Conservation (phyloP, 2,888 invertebrate genomes). For the Nephrotoma flavescens region DNA sequence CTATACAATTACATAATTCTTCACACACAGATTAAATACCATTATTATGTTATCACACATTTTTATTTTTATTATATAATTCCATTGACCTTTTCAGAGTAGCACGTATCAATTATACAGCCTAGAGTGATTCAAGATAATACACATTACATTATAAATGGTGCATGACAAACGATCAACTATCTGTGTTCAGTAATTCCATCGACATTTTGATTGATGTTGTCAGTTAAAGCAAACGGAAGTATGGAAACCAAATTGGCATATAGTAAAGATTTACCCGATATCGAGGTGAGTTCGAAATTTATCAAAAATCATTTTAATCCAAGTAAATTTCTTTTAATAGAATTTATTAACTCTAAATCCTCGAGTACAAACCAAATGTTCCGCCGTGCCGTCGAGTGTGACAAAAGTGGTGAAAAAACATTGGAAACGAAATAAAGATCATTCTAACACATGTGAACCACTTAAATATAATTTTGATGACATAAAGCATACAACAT, state of each 20-base stretch:
- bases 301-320: neutral
- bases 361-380: slow-evolving; percentile 62
- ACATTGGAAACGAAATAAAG: slow-evolving; percentile 86
- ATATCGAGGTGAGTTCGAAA: neutral
- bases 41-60: neutral
- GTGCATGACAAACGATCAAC: neutral
- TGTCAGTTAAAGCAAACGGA: neutral
- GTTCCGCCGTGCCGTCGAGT: slow-evolving; percentile 68
- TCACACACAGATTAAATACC: no score
- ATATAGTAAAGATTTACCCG: neutral
- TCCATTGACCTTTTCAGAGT: neutral
- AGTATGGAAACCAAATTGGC: neutral
- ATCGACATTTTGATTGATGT: neutral
- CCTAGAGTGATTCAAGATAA: neutral
- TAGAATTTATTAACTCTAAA: slow-evolving; percentile 80
- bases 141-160: neutral
- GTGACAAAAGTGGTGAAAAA: slow-evolving; percentile 76
- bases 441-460: slow-evolving; percentile 42
- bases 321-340: neutral
- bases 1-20: no score
- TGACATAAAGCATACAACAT: slow-evolving; percentile 92
- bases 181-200: neutral
- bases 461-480: slow-evolving; percentile 78
- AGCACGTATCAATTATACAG: neutral
- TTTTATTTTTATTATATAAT: neutral